These are phyloP conservation scores for Mormyrops attenuatus DNA, from an alignment of 2,797 vertebrate species.

Conservation along the genomic window DNA sequence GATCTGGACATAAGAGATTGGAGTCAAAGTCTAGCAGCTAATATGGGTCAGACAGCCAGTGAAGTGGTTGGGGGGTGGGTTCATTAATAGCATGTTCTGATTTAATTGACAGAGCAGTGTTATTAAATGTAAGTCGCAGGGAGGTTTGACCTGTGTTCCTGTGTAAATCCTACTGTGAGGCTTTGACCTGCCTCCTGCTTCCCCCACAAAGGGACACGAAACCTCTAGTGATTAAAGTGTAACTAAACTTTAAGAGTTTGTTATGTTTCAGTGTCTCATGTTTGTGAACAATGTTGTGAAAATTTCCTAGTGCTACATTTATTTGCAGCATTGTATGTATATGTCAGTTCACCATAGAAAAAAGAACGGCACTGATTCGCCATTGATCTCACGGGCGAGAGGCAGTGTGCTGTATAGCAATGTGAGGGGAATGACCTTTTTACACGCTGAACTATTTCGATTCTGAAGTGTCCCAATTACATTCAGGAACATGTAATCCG, in stretches of 20 bases:
- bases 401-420: not conserved
- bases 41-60: not conserved
- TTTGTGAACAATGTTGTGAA: not conserved
- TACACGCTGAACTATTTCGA: not conserved
- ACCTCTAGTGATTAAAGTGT: not conserved
- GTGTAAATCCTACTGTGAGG: not conserved
- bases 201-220: not conserved
- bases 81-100: not conserved
- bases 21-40: not conserved
- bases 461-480: not conserved
- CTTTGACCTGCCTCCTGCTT: not conserved
- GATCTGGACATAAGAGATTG: not conserved
- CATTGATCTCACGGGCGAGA: not conserved
- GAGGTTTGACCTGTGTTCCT: not conserved
- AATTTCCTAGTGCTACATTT: not conserved
- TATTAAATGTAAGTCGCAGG: not conserved
- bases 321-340: not conserved
- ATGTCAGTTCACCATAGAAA: not conserved
- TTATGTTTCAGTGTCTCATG: not conserved
- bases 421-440: not conserved
- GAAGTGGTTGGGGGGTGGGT: not conserved
- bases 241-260: not conserved
- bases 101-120: not conserved
- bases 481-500: not conserved
- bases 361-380: not conserved